These are phyloP conservation scores for Rutilus rutilus DNA, from an alignment of 2,113 vertebrate species.

Conservation along the genomic window DNA sequence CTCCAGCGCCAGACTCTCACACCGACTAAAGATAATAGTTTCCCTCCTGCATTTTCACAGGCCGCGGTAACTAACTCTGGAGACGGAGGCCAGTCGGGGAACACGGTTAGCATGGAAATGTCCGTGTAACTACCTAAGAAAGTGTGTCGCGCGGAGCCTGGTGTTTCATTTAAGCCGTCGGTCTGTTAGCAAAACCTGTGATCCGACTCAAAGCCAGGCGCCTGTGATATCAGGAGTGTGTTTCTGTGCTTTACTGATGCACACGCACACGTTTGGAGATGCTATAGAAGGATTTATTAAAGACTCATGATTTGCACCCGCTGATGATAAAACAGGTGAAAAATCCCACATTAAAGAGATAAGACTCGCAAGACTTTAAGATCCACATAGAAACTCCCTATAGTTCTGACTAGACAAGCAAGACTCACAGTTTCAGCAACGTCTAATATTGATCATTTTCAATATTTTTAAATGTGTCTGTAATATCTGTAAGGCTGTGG, in stretches of 20 bases:
- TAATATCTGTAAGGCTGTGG: no score
- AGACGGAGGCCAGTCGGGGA: conserved; percentile 65
- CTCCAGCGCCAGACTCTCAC: conserved; percentile 75
- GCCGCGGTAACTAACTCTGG: conserved; percentile 42
- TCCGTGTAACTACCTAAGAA: conserved; percentile 59
- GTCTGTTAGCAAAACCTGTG: conserved; percentile 58
- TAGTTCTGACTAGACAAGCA: no score
- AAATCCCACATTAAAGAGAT: no score
- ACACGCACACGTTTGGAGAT: not conserved
- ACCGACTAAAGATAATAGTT: conserved; percentile 80
- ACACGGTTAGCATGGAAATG: conserved; percentile 84
- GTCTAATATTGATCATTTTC: no score
- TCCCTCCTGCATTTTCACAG: conserved; percentile 80
- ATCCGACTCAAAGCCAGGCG: conserved; percentile 51
- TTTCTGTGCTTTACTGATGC: not conserved
- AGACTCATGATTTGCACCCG: no score
- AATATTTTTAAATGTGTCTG: no score
- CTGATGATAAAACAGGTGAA: no score
- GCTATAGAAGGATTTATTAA: no score
- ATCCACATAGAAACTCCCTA: no score
- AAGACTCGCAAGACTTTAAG: no score
- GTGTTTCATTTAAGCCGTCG: conserved; percentile 76
- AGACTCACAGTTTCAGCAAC: no score
- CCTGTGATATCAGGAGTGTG: not conserved
- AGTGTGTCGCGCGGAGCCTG: conserved; percentile 56